Conservation (phyloP, 2,888 invertebrate species). For the Drosophila fulvimacula region DNA sequence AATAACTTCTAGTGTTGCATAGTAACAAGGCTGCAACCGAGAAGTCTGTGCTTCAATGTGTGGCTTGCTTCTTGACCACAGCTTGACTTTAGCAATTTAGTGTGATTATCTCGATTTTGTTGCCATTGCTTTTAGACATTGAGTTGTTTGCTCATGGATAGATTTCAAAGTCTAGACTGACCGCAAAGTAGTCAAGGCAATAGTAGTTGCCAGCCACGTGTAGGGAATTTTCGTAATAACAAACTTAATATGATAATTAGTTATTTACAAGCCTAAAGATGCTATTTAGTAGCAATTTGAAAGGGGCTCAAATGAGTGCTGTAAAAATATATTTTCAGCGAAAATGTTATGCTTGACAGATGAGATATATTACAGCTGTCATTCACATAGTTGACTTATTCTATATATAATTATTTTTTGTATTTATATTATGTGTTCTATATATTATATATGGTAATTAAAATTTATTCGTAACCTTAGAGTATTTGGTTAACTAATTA, state of each 20-base stretch:
- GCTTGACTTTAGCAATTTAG: constrained; percentile 27
- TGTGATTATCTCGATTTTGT: constrained; percentile 26
- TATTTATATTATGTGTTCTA: no score
- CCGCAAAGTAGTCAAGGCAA: neutral
- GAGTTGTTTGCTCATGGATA: constrained; percentile 1
- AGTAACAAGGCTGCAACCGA: constrained; percentile 7
- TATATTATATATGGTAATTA: no score
- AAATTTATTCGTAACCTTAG: neutral
- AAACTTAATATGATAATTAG: neutral
- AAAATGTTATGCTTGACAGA: neutral
- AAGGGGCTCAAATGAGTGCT: neutral
- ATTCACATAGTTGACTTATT: neutral
- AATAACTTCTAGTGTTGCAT: constrained; percentile 16
- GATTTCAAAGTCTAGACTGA: constrained; percentile 3
- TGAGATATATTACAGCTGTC: neutral
- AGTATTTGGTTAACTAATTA: neutral
- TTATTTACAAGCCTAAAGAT: neutral
- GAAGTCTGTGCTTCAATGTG: neutral
- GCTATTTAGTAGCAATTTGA: neutral
- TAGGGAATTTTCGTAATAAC: neutral
- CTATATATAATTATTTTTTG: no score
- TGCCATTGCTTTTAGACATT: constrained; percentile 17
- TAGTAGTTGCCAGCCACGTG: constrained; percentile 7
- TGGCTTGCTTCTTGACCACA: constrained; percentile 13
- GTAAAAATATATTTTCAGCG: neutral